Base-by-base conservation (phyloP, 2,113 vertebrate genomes). In the Tylochromis polylepis region DNA sequence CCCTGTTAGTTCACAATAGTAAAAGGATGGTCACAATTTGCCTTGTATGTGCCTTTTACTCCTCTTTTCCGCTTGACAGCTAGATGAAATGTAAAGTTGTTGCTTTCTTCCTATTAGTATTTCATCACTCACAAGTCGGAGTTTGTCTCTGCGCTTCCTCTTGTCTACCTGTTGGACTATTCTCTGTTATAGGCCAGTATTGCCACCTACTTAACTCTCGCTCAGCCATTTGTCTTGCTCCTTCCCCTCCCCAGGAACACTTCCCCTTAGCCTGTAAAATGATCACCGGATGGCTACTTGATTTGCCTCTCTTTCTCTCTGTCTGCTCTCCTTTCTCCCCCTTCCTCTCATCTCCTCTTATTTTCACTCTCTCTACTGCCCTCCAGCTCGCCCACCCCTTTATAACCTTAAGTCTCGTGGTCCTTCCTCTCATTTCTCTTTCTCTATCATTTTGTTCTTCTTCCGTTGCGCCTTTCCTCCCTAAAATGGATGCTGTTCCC, bases 181-280 rank as follows among this genome's bases (percentile, higher is more conserved):
- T 85, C 75, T 81, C 62, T 83, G 60, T 86, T 89, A 88, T 51
- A 82, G 87, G 55, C 82, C 41, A 24, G 85, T 55, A 82, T 67
- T 93, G 77, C 91, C 94, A 95, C 94, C 95, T 94, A 53, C 96
- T 97, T 95, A 95, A 96, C 93, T 93, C 95, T 96, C 95, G 90
- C 97, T 97, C 94, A 96, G 95, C 96, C 92, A 96, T 97, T 97
- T 97, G 96, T 96, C 96, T 96, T 95, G 96, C 96, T 96, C 95
- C 96, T 96, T 97, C 96, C 96, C 97, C 96, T 93, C 94, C 95
- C 88, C 90, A 92, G 94, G 93, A 94, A 94, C 94, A 94, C 92
- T 95, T 93, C 94, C 93, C 91, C 94, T 95, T 94, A 91, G 94
- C 96, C 94, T 96, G 97, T 97, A 96, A 97, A 97, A 96, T 94